Evolutionary conservation across 1,140 invertebrate species (phyloP), one percentile per base, ranked within the genome.

Genomic region (Maniola jurtina): DNA sequence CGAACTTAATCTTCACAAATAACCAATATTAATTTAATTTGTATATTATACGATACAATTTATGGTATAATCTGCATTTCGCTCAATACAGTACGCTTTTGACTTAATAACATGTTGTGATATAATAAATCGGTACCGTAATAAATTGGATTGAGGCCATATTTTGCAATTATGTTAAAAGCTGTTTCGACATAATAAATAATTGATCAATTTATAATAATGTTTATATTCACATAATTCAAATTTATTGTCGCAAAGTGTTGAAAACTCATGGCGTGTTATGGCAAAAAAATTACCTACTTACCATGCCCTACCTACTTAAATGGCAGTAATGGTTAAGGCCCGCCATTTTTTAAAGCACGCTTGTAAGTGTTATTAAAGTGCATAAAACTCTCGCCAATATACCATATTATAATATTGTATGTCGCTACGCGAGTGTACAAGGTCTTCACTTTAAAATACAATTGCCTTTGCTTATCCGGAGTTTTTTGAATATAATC

Each of bases 1-100:
- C 71, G 70, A 80, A 83, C 74, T 81, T 83, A 84, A 83, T 80
- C 76, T 84, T 77, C 66, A 73, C 83, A 83, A 79, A 84, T 80
- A 81, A 76, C 71, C 76, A 74, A 77, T 76, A 86, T 81, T 74
- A 70, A 74, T 76, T 76, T 61, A 25, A 55, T 55, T 55, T 35
- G 52, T 33, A 13, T 55, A 55, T 35, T 35, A 55, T 35, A 55
- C 34, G 6, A 55, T 55, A 35, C 25, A 2, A 55, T 55, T 34
- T 55, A 55, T 55, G 13, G 35, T 34, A 4, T 34, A 55, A 55
- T 50, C 48, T 50, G 48, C 11, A 42, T 42, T 16, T 15, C 48
- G 48, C 33, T 55, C 52, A 55, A 55, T 55, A 34, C 52, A 50
- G 15, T 50, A 55, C 34, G 52, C 25, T 50, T 50, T 42, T 42